These are phyloP conservation scores for Osmerus mordax DNA, from an alignment of 2,113 vertebrate genomes.

Conservation along the genomic window DNA sequence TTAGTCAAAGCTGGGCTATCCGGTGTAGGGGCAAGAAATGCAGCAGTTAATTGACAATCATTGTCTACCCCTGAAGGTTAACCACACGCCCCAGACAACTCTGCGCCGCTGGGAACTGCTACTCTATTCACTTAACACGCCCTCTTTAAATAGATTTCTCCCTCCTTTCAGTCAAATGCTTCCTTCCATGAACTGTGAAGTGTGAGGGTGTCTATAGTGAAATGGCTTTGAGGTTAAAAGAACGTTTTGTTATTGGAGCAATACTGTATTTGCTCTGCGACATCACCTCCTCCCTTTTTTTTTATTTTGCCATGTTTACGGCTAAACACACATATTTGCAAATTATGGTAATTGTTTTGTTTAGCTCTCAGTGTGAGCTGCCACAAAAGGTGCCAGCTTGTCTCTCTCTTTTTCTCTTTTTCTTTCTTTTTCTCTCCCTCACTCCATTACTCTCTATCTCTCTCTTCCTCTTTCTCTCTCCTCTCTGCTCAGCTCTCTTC, in stretches of 20 bases:
- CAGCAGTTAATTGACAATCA: slow-evolving; percentile 74
- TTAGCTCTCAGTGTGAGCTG: slow-evolving; percentile 75
- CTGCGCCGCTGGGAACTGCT: slow-evolving; percentile 60
- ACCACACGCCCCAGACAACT: slow-evolving; percentile 64
- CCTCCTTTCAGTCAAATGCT: slow-evolving; percentile 39
- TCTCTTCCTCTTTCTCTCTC: slow-evolving; percentile 52
- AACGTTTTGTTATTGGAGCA: slow-evolving; percentile 46
- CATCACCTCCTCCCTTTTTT: slow-evolving; percentile 50
- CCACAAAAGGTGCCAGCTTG: slow-evolving; percentile 73
- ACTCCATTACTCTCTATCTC: background rate
- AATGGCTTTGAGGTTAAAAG: slow-evolving; percentile 30
- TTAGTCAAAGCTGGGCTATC: slow-evolving; percentile 55
- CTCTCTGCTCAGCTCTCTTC: slow-evolving; percentile 66
- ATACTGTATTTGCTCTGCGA: slow-evolving; percentile 39
- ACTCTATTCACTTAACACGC: slow-evolving; percentile 65
- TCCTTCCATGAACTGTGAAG: slow-evolving; percentile 31
- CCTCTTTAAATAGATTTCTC: slow-evolving; percentile 65
- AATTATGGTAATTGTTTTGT: slow-evolving; percentile 75
- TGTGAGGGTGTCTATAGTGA: slow-evolving; percentile 45
- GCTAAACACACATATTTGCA: slow-evolving; percentile 73
- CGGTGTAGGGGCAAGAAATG: slow-evolving; percentile 61
- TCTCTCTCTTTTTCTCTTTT: slow-evolving; percentile 54
- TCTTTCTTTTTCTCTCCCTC: slow-evolving; percentile 58
- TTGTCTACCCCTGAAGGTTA: slow-evolving; percentile 72
- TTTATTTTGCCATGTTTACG: slow-evolving; percentile 62